These are phyloP conservation scores for Acronicta psi DNA, from an alignment of 2,888 invertebrate species.

Conservation along the genomic window DNA sequence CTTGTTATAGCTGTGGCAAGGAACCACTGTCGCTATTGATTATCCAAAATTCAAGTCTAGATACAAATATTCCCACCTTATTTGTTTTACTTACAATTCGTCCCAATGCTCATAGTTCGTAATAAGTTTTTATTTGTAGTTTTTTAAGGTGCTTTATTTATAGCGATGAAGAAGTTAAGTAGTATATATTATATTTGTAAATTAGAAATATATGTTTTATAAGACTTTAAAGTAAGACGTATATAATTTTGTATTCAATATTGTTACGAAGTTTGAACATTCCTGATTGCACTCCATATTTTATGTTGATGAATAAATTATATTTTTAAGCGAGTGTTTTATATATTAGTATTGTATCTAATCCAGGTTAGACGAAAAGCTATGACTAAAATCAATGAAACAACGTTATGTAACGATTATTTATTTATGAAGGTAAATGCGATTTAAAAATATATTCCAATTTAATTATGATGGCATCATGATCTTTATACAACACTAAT, in stretches of 20 bases:
- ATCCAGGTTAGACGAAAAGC: too few species aligned
- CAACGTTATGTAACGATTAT: conserved; percentile 74
- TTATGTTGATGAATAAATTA: conserved; percentile 59
- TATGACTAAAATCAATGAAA: conserved; percentile 28
- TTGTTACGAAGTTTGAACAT: conserved; percentile 58
- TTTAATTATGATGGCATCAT: conserved; percentile 81
- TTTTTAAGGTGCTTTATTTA: conserved; percentile 49
- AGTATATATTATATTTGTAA: conserved; percentile 36
- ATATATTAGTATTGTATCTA: not conserved
- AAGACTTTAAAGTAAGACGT: conserved; percentile 38
- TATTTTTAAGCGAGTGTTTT: conserved; percentile 32
- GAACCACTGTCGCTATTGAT: too few species aligned
- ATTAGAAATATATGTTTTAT: conserved; percentile 32
- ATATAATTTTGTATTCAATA: conserved; percentile 53
- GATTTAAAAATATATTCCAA: conserved; percentile 81
- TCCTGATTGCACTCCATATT: conserved; percentile 58
- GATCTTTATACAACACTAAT: conserved; percentile 78
- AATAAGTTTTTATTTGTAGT: conserved; percentile 37
- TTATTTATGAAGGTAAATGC: conserved; percentile 82
- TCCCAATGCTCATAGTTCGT: conserved; percentile 3
- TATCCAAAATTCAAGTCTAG: too few species aligned
- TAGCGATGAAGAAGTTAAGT: conserved; percentile 26
- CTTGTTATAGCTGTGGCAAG: too few species aligned
- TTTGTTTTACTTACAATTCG: not conserved
- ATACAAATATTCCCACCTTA: conserved; percentile 16